phyloP scores from a whole-genome alignment of 2,113 vertebrate species.

The Phocoena phocoena region DNA sequence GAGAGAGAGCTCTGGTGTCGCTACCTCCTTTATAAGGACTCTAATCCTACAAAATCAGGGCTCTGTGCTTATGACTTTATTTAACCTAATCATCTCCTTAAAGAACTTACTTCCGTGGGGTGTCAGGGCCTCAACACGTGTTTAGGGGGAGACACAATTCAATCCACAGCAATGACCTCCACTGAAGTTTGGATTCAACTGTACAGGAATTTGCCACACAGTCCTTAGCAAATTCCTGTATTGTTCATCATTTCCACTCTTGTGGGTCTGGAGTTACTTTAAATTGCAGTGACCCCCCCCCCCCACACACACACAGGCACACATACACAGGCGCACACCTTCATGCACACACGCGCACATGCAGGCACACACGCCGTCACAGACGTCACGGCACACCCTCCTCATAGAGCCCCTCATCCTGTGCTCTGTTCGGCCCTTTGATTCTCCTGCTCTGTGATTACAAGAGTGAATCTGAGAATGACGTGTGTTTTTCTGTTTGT shows the following conservation, averaged over 20 bases:
- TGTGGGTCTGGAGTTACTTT: background rate
- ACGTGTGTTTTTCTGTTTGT: background rate
- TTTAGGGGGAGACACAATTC: background rate
- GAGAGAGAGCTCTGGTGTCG: too few relatives aligned
- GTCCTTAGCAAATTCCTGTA: background rate
- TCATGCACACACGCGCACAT: background rate
- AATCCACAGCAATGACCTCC: background rate
- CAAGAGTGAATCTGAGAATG: background rate
- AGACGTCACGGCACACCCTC: accelerated
- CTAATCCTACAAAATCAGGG: background rate
- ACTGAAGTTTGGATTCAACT: background rate
- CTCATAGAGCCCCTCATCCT: background rate
- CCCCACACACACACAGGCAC: background rate
- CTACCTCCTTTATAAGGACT: too few relatives aligned
- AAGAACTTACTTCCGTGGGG: background rate
- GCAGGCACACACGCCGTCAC: accelerated
- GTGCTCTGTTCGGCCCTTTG: background rate
- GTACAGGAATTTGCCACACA: too few relatives aligned
- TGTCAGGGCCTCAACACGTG: background rate
- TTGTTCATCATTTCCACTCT: background rate
- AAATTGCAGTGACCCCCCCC: too few relatives aligned
- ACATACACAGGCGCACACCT: accelerated
- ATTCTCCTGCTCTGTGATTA: background rate
- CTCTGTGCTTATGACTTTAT: background rate
- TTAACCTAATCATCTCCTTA: background rate